Evolutionary conservation across 2,888 invertebrate genomes (phyloP), one percentile per base, ranked within the genome.

Genomic region (Cerceris rybyensis): DNA sequence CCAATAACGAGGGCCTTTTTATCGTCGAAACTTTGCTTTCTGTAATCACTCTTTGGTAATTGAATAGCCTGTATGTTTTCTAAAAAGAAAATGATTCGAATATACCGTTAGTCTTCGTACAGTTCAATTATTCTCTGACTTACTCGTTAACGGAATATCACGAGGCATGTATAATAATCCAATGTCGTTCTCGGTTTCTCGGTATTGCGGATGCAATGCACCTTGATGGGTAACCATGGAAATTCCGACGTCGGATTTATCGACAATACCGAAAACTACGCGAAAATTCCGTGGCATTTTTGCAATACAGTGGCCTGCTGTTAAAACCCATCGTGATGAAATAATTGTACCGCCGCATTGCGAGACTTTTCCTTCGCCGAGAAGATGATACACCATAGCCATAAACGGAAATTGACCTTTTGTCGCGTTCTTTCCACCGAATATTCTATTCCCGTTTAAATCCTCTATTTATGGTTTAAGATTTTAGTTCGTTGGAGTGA

Each of bases 311-410:
- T 89, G 89, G 2, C 78, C 89, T 0, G 89, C 89, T 4, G 88
- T 89, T 1, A 89, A 72, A 1, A 89, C 79, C 89, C 88, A 89
- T 63, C 89, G 81, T 0, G 13, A 49, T 0, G 86, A 83, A 13
- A 89, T 63, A 16, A 89, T 84, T 1, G 88, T 80, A 11, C 89
- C 89, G 6, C 89, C 87, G 43, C 89, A 89, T 17, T 83, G 61
- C 0, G 68, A 28, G n/a, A 73, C 8, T 28, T 39, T 7, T 16
- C 83, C 80, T 7, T n/a, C 14, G 0, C 81, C 80, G 0, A 71
- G 2, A 2, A 89, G 55, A 57, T 70, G 78, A 69, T 88, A 88
- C 0, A 89, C 76, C 8, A 81, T 76, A 0, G 70, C 88, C 86
- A 88, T 86, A 63, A 87, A 89, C 2, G 89, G 88, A 52, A 86